Percentiles rank a stretch among this genome's conserved stretches.
Evolutionary conservation across 2,888 invertebrate species (phyloP).

Genomic region (Tachystola acroxantha): DNA sequence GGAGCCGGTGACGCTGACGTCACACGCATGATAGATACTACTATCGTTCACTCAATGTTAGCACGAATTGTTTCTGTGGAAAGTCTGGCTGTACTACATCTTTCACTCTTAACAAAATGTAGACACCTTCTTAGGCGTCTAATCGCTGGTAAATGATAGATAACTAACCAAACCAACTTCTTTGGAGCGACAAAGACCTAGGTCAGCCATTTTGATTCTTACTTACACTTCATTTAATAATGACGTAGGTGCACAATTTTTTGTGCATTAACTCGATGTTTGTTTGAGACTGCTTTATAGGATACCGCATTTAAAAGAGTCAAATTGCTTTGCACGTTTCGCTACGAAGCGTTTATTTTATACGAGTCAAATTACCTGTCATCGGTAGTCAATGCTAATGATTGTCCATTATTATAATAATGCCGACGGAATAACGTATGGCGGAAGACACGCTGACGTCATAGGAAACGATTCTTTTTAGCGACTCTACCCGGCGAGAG

Average conservation of each 20-base stretch:
- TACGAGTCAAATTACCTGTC: conserved; percentile 41
- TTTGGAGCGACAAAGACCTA: conserved; percentile 9
- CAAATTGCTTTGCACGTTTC: conserved; percentile 28
- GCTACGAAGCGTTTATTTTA: conserved; percentile 21
- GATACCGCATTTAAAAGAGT: conserved; percentile 14
- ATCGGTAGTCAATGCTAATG: conserved; percentile 16
- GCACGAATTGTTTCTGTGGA: conserved; percentile 37
- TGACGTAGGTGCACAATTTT: conserved; percentile 1
- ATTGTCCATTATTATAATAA: conserved; percentile 29
- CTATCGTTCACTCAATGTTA: conserved; percentile 37
- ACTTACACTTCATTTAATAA: no score
- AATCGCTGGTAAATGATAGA: no score
- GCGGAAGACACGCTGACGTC: conserved; percentile 48
- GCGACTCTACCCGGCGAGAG: conserved; percentile 12
- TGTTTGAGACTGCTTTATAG: no score
- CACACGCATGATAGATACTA: conserved; percentile 48
- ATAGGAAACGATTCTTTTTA: conserved; percentile 36
- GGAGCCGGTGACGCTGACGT: conserved; percentile 51
- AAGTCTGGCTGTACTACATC: conserved; percentile 18
- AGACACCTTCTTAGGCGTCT: neutral
- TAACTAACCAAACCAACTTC: conserved; percentile 2
- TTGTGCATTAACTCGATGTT: no score
- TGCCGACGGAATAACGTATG: conserved; percentile 36
- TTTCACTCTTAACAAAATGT: neutral
- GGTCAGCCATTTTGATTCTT: conserved; percentile 4